Evolutionary conservation across 2,888 invertebrate species (phyloP), one percentile per base, ranked within the genome.

Genomic region (Luperina nickerlii): DNA sequence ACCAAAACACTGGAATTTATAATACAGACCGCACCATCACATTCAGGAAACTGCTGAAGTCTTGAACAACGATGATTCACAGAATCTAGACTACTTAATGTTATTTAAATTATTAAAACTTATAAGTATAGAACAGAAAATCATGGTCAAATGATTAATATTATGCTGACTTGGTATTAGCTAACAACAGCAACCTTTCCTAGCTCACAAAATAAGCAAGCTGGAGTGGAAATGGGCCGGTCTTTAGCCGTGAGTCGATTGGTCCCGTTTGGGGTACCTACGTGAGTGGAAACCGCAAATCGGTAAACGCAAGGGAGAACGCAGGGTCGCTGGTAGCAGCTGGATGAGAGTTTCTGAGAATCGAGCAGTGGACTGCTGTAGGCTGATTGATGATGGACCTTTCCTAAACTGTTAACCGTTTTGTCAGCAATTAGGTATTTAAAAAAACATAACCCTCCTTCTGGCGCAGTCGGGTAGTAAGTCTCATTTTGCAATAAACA

Each of bases 401-500:
- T 78, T 79, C 7, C 0, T 11, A 20, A 11, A 62, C 57, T 27
- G 8, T 27, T 42, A 51, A 51, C 27, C 13, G 24, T 45, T 45
- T 63, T 27, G 18, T 27, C 18, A 66, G 24, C 2, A 38, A 72
- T 45, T 54, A 57, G 11, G 24, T 11, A 51, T 7, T 45, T 5
- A 72, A 60, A 71, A 32, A 32, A 32, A 32, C 32, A 32, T 32
- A 32, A 32, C 32, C 32, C 32, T 32, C 32, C 32, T 32, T 32
- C 32, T 32, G 32, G 32, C 32, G 1, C 32, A 32, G 32, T 32
- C 32, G 32, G 32, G 32, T 32, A 32, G 42, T 42, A 38, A 9
- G 38, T 54, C 24, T 51, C 1, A 54, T 65, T 69, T 75, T 75
- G 18, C 11, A 85, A 76, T 76, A 62, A 32, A 77, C 24, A 63